These are phyloP conservation scores for Brachionus sp. DNA, from an alignment of 1,140 invertebrate species.

Conservation along the genomic window DNA sequence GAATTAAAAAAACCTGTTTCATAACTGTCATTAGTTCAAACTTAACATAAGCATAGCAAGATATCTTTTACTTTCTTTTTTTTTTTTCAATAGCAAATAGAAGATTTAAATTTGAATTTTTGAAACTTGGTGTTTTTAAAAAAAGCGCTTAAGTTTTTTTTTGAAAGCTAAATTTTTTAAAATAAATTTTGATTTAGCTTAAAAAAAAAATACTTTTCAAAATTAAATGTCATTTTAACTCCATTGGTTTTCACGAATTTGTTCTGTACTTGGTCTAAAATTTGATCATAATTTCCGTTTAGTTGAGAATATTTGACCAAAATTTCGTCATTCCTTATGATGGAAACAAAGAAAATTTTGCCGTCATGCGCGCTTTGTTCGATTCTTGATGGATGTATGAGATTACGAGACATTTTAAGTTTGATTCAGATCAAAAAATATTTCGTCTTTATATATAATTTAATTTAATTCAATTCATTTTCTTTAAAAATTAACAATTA, in stretches of 20 bases:
- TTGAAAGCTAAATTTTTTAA: neutral
- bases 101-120: too few species aligned
- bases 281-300: slow-evolving; percentile 26
- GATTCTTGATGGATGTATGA: neutral
- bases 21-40: too few species aligned
- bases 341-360: slow-evolving; percentile 21
- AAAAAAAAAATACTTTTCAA: slow-evolving; percentile 5
- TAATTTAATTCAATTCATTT: neutral
- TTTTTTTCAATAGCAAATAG: too few species aligned
- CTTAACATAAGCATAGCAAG: too few species aligned
- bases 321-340: slow-evolving; percentile 9
- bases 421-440: neutral
- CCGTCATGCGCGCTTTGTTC: neutral
- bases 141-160: neutral
- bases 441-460: neutral
- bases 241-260: slow-evolving; percentile 24
- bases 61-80: too few species aligned
- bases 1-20: too few species aligned
- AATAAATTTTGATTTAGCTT: neutral
- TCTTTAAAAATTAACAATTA: neutral
- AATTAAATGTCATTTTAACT: slow-evolving; percentile 40
- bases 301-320: slow-evolving; percentile 17
- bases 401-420: slow-evolving; percentile 13
- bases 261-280: slow-evolving; percentile 12
- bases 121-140: too few species aligned